Evolutionary conservation across 2,888 invertebrate genomes (phyloP), one percentile per base, ranked within the genome.

Genomic region (Cremastinae sp.): DNA sequence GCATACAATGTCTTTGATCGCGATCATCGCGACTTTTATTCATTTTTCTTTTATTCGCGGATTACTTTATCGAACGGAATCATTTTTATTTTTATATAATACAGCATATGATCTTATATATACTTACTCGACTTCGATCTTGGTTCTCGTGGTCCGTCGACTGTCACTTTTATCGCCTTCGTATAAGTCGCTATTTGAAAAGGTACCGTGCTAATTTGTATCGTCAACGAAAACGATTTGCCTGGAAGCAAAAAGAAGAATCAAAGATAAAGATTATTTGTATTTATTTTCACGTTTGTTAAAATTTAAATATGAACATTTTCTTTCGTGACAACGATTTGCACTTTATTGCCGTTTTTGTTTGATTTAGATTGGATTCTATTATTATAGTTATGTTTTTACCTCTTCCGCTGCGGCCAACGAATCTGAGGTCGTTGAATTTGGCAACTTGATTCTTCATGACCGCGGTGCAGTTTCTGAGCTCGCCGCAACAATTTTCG

Each of bases 161-260:
- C 99, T 18, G 99, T 99, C 70, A 99, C 98, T 93, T 99, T 99
- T 90, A 99, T 99, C 65, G 98, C 98, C 90, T 98, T 98, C 84
- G 92, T 94, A 90, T 98, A 99, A 2, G 97, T 96, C 59, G 98
- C 97, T 28, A 98, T 94, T 91, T 98, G 98, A 79, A 93, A 92
- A 8, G 93, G 93, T 81, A 93, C 92, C 2, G 95, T 93, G 88
- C 94, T 94, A 86, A 99, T 96, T 82, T 96, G 96, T 89, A 99
- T 99, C 81, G 98, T 97, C 84, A 99, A 90, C 8, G 97, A 96
- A 90, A 99, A 99, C 47, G 96, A 95, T 90, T 99, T 99, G 62
- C 94, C 94, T 94, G 90, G n/a, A 8, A 89, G 43, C 75, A 80
- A 68, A 3, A n/a, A 12, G 47, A 47, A 37, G n/a, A n/a, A n/a